Evolutionary conservation across 2,888 invertebrate species (phyloP), one percentile per base, ranked within the genome.

Genomic region (Napeogenes sylphis): DNA sequence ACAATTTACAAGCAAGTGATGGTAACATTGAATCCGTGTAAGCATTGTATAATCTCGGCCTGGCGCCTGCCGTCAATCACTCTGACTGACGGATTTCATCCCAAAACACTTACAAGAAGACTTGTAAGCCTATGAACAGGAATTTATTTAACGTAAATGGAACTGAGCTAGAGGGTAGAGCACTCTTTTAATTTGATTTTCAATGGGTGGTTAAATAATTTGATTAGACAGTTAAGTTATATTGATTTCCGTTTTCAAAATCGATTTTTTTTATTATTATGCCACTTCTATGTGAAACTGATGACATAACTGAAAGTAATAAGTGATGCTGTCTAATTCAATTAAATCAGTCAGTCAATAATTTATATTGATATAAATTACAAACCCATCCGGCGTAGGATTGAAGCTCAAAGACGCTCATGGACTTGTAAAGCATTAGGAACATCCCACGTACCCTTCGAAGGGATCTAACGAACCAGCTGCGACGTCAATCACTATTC

Each of bases 61-160:
- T 74, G 81, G 83, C 81, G 81, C 81, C 85, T 72, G 75, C 81
- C 74, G 84, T 85, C 86, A 82, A 84, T 87, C 86, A 85, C 68
- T 66, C 71, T 69, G 79, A 78, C 80, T 76, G 84, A 79, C 81
- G 78, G 74, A 75, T 77, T 81, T 82, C 82, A 81, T 78, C 80
- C 75, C 75, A 74, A 73, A 71, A 74, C 75, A 75, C 75, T 75
- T 42, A 42, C 42, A 42, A 42, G 73, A 75, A 74, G 78, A 76
- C 56, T 61, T 35, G 13, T 45, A 45, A 42, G 45, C 45, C 14
- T 21, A 45, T 30, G 46, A 14, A 55, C 14, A 35, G 35, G 38
- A 45, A 42, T 42, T 10, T 42, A 42, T 42, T 42, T 42, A 42
- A 10, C 10, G 10, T 8, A 12, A 12, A 42, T 10, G 10, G 10